These are phyloP conservation scores for Portevinia maculata DNA, from an alignment of 2,888 invertebrate genomes.

Conservation along the genomic window DNA sequence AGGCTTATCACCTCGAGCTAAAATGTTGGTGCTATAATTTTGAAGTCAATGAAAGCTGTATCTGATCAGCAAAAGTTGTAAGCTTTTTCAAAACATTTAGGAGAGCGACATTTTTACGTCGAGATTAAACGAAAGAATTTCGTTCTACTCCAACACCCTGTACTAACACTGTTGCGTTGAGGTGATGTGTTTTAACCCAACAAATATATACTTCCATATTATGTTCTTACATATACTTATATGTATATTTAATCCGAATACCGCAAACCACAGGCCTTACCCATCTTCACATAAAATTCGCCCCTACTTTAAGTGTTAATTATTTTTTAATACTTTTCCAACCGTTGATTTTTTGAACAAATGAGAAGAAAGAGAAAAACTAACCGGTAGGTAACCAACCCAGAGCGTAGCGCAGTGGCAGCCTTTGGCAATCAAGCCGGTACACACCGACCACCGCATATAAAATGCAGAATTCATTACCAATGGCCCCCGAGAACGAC, in stretches of 20 bases:
- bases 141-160: not conserved
- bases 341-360: constrained; percentile 18
- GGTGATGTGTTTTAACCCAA: not conserved
- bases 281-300: constrained; percentile 21
- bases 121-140: too few species aligned
- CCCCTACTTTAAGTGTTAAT: constrained; percentile 58
- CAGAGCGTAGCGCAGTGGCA: constrained; percentile 73
- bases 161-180: not conserved
- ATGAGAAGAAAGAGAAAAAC: constrained; percentile 22
- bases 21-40: too few species aligned
- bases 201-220: constrained; percentile 11
- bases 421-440: constrained; percentile 71
- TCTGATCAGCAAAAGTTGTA: too few species aligned
- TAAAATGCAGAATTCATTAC: constrained; percentile 72
- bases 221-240: too few species aligned
- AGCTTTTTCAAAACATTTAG: too few species aligned
- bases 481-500: constrained; percentile 54
- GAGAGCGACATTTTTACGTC: too few species aligned
- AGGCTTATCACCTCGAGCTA: too few species aligned
- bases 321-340: constrained; percentile 63
- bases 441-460: constrained; percentile 67
- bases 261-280: constrained; percentile 8
- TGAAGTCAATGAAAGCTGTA: too few species aligned
- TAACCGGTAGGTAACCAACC: constrained; percentile 51
- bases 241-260: not conserved